These are phyloP conservation scores for Stenoptilia bipunctidactyla DNA, from an alignment of 2,888 invertebrate genomes.

Conservation along the genomic window DNA sequence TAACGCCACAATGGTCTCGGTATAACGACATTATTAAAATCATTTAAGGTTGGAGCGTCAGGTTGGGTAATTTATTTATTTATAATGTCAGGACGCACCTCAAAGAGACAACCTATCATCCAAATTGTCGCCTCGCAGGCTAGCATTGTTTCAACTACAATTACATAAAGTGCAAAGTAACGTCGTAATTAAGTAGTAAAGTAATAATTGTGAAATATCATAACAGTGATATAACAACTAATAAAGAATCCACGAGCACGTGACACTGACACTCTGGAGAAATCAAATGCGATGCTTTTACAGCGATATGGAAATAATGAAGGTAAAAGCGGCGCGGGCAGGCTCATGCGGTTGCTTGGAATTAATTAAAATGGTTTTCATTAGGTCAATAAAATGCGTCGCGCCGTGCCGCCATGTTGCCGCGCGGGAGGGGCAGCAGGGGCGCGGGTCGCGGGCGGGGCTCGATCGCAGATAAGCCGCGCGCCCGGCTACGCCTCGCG, in stretches of 20 bases:
- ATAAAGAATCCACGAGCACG: too few relatives aligned
- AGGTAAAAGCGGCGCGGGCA: constrained; percentile 57
- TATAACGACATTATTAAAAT: too few relatives aligned
- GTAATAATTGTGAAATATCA: too few relatives aligned
- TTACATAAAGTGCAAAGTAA: constrained; percentile 49
- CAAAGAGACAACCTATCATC: too few relatives aligned
- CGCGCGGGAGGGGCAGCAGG: constrained; percentile 19
- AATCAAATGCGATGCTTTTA: constrained; percentile 62
- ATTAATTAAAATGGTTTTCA: constrained; percentile 69
- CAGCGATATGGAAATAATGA: constrained; percentile 65
- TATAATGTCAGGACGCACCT: too few relatives aligned
- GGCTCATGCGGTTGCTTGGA: constrained; percentile 63
- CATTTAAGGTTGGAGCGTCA: too few relatives aligned
- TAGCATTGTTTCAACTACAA: constrained; percentile 20
- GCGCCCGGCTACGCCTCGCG: not conserved
- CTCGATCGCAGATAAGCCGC: constrained; percentile 41
- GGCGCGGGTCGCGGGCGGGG: constrained; percentile 30
- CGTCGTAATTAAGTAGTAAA: constrained; percentile 42
- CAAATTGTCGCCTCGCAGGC: too few relatives aligned
- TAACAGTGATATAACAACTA: too few relatives aligned
- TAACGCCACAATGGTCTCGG: too few relatives aligned
- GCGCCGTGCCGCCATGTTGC: constrained; percentile 24
- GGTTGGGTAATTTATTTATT: too few relatives aligned
- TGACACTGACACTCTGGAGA: constrained; percentile 56
- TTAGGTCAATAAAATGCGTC: constrained; percentile 49